These are phyloP conservation scores for Listronotus oregonensis DNA, from an alignment of 1,140 invertebrate species.

Conservation along the genomic window DNA sequence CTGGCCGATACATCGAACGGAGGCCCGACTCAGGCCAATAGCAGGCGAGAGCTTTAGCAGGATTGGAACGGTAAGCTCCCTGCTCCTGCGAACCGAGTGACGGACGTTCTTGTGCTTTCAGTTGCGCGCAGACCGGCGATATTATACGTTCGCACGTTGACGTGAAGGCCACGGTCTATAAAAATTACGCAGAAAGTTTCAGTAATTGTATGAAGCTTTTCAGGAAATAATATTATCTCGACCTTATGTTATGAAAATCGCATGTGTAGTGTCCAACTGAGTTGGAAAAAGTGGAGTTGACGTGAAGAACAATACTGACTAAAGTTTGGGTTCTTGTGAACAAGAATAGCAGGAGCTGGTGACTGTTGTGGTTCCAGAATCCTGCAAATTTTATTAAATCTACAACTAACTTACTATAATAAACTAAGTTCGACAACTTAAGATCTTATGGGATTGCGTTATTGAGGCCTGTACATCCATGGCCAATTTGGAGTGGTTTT, in stretches of 20 bases:
- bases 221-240: background rate
- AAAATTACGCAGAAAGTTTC: background rate
- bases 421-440: no score
- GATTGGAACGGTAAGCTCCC: conserved; percentile 24
- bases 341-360: conserved; percentile 24
- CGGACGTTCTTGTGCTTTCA: conserved; percentile 20
- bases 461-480: background rate
- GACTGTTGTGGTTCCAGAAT: background rate
- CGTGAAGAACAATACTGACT: conserved; percentile 26
- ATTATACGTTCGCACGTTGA: background rate
- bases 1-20: background rate
- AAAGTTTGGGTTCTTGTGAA: conserved; percentile 24
- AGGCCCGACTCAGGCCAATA: conserved; percentile 17
- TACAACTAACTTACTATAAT: no score
- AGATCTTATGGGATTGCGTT: no score
- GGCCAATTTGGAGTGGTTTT: conserved; percentile 19
- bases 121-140: conserved; percentile 32
- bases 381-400: no score
- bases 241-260: background rate
- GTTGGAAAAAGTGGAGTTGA: conserved; percentile 2
- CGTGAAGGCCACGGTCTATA: background rate
- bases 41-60: conserved; percentile 21
- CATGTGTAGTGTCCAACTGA: background rate
- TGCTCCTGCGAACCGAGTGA: conserved; percentile 21
- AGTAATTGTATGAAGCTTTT: background rate